phyloP scores from a whole-genome alignment of 2,797 vertebrate species.

The Meriones psammophilus region DNA sequence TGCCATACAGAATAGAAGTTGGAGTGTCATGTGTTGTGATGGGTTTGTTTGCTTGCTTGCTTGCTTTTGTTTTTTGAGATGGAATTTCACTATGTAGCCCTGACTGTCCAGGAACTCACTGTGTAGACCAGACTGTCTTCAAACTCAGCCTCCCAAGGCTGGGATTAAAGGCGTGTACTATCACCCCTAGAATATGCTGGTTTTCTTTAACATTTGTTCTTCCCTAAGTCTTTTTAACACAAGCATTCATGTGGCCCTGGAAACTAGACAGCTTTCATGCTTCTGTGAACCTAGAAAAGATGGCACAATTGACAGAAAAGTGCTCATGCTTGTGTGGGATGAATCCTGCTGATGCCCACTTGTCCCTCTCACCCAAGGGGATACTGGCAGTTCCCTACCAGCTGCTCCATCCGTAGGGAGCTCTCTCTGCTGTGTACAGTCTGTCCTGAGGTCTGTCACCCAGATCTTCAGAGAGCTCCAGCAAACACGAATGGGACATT shows the following conservation, averaged over 20 bases:
- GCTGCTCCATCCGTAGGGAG: background rate
- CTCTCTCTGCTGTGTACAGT: background rate
- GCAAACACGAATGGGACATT: background rate
- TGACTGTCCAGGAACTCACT: background rate
- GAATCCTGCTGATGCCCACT: background rate
- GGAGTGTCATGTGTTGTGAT: background rate
- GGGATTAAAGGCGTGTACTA: background rate
- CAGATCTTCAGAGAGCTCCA: background rate
- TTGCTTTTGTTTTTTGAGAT: background rate
- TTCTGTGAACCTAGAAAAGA: fast-evolving
- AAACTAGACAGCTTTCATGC: background rate
- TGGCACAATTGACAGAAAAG: background rate
- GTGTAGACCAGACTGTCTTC: background rate
- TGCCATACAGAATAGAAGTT: background rate
- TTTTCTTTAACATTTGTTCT: background rate
- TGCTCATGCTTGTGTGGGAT: background rate
- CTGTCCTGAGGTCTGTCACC: background rate
- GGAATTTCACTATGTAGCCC: background rate
- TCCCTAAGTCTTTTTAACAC: background rate
- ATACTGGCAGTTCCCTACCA: background rate
- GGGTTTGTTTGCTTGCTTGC: background rate
- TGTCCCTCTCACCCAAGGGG: background rate
- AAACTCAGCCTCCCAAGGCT: background rate
- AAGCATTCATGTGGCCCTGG: background rate
- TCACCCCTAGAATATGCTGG: background rate